phyloP scores from a whole-genome alignment of 1,140 invertebrate species.

The Calycopis cecrops region DNA sequence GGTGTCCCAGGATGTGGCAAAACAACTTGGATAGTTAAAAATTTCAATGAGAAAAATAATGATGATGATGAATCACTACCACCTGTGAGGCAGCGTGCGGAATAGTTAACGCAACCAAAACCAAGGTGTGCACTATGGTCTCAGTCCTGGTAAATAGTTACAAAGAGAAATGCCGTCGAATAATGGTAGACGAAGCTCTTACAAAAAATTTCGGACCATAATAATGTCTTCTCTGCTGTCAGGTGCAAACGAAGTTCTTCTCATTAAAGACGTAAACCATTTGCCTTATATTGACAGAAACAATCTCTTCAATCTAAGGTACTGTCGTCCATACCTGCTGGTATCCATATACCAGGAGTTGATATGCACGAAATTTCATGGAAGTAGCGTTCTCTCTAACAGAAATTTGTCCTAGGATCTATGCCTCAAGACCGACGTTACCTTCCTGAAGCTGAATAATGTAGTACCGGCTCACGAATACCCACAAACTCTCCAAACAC shows the following conservation, averaged over 20 bases:
- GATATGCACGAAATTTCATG: not conserved
- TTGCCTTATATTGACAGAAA: too few relatives aligned
- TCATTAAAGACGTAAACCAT: too few relatives aligned
- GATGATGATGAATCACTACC: not conserved
- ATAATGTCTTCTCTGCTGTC: too few relatives aligned
- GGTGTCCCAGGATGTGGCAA: slow-evolving; percentile 7
- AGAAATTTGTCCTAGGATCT: not conserved
- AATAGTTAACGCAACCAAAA: not conserved
- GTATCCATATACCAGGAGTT: not conserved
- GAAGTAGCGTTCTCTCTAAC: not conserved
- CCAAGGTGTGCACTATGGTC: not conserved
- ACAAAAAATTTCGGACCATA: too few relatives aligned
- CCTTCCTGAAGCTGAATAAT: not conserved
- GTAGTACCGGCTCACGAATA: not conserved
- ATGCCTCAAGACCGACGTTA: not conserved
- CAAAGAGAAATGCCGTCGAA: too few relatives aligned
- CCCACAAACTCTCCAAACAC: not conserved
- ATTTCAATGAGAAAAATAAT: not conserved
- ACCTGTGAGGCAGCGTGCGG: slow-evolving; percentile 1
- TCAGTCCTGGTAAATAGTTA: not conserved
- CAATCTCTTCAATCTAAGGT: too few relatives aligned
- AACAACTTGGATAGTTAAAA: slow-evolving; percentile 3
- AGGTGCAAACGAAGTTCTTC: too few relatives aligned
- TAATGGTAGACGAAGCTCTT: too few relatives aligned
- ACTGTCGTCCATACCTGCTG: too few relatives aligned